Conservation (phyloP, 2,113 vertebrate species). For the Xenotilapia leptura region DNA sequence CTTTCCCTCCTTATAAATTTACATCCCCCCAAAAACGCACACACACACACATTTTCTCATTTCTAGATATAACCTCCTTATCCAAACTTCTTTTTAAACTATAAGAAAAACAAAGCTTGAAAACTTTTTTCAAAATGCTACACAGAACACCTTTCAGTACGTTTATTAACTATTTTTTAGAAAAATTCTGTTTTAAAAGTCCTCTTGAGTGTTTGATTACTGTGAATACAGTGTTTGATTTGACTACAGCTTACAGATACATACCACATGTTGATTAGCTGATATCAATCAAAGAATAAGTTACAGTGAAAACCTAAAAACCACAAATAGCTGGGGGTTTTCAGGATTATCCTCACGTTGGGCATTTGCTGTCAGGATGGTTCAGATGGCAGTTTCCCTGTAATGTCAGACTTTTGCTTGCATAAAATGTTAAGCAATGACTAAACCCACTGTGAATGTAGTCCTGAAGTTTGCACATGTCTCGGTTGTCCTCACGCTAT, state of each 20-base stretch:
- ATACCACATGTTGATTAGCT: neutral
- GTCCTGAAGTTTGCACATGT: constrained; percentile 64
- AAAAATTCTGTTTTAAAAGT: neutral
- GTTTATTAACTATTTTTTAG: neutral
- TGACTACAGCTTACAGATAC: neutral
- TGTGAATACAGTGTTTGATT: neutral
- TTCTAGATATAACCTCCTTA: neutral
- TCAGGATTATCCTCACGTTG: neutral
- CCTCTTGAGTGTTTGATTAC: neutral
- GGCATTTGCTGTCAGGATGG: neutral
- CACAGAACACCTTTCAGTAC: neutral
- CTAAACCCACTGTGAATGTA: constrained; percentile 85
- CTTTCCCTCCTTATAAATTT: neutral
- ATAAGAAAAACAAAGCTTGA: neutral
- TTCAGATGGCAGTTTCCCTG: neutral
- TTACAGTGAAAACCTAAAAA: neutral
- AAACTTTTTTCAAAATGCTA: neutral
- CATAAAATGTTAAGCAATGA: neutral
- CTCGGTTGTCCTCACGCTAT: constrained; percentile 38
- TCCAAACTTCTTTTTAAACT: neutral
- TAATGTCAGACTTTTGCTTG: neutral
- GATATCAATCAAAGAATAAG: neutral
- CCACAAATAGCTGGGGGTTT: neutral
- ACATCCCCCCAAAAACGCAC: accelerated
- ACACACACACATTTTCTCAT: neutral